These are phyloP conservation scores for Mormyrops attenuatus DNA, from an alignment of 2,797 vertebrate genomes.

Conservation along the genomic window DNA sequence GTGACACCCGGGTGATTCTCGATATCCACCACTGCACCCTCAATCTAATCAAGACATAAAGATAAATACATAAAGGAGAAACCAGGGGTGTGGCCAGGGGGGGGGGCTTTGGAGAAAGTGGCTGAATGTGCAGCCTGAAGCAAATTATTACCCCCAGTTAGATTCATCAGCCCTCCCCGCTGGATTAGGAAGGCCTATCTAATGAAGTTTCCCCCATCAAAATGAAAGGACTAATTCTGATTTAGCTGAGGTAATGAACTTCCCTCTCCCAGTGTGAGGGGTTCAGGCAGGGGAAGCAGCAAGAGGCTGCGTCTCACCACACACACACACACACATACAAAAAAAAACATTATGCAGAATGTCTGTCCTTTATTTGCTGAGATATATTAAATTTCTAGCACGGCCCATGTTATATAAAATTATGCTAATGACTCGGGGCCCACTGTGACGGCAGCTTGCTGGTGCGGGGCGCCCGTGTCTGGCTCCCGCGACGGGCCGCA, in stretches of 20 bases:
- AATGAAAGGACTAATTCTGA: constrained; percentile 99
- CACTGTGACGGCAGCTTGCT: constrained; percentile 98
- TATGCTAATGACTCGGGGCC: constrained; percentile 98
- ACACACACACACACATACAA: constrained; percentile 34
- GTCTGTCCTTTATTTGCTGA: constrained; percentile 96
- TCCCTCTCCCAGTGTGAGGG: constrained; percentile 98
- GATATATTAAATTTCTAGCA: constrained; percentile 99
- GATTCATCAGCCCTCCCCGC: constrained; percentile 98
- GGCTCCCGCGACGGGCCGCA: constrained; percentile 92
- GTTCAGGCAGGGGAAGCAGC: constrained; percentile 80
- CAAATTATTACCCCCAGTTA: constrained; percentile 83
- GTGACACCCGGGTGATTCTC: constrained; percentile 3
- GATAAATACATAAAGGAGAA: constrained; percentile 59
- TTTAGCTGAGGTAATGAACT: constrained; percentile 99
- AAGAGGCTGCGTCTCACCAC: constrained; percentile 49
- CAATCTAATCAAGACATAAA: constrained; percentile 72
- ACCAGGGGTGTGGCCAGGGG: constrained; percentile 7
- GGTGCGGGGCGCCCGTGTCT: constrained; percentile 97
- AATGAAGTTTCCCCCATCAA: constrained; percentile 99
- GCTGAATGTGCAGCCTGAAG: constrained; percentile 82
- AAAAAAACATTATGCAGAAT: constrained; percentile 91
- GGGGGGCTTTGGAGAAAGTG: constrained; percentile 59
- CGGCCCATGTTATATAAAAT: constrained; percentile 99
- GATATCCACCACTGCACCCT: constrained; percentile 33
- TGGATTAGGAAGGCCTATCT: constrained; percentile 98